phyloP scores from a whole-genome alignment of 2,113 vertebrate genomes.

The Corythaeola cristata region DNA sequence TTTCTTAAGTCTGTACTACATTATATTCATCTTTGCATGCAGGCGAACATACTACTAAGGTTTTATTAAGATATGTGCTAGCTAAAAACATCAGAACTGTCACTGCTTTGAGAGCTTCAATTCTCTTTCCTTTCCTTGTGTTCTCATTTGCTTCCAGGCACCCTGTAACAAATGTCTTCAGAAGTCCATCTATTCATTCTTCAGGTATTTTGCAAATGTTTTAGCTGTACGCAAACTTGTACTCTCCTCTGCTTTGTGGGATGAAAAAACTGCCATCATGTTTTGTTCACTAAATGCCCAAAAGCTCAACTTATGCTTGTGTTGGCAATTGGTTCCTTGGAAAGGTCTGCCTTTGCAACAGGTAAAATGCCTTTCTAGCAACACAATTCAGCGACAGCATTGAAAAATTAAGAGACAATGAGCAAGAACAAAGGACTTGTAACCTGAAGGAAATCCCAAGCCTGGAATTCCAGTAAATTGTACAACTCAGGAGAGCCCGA shows the following conservation, averaged over 20 bases:
- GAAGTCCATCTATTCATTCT: not conserved
- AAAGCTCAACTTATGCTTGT: not conserved
- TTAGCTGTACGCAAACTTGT: not conserved
- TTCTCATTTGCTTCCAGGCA: not conserved
- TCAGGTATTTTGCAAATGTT: not conserved
- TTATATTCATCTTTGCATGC: not conserved
- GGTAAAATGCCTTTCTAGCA: not conserved
- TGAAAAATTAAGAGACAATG: not conserved
- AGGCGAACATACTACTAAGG: not conserved
- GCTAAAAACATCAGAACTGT: not conserved
- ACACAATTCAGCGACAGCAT: not conserved
- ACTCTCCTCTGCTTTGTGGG: not conserved
- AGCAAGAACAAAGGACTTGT: not conserved
- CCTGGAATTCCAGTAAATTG: not conserved
- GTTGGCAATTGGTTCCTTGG: not conserved
- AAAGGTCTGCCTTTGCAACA: not conserved
- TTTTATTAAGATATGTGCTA: not conserved
- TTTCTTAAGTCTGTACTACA: not conserved
- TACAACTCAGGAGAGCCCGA: not conserved
- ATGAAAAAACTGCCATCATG: accelerated
- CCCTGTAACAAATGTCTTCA: not conserved
- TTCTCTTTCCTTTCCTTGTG: not conserved
- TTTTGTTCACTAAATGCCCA: not conserved
- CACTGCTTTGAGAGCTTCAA: not conserved
- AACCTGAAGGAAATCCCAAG: not conserved